Evolutionary conservation across 2,797 vertebrate species (phyloP), one percentile per base, ranked within the genome.

Genomic region (Gymnocypris eckloni): DNA sequence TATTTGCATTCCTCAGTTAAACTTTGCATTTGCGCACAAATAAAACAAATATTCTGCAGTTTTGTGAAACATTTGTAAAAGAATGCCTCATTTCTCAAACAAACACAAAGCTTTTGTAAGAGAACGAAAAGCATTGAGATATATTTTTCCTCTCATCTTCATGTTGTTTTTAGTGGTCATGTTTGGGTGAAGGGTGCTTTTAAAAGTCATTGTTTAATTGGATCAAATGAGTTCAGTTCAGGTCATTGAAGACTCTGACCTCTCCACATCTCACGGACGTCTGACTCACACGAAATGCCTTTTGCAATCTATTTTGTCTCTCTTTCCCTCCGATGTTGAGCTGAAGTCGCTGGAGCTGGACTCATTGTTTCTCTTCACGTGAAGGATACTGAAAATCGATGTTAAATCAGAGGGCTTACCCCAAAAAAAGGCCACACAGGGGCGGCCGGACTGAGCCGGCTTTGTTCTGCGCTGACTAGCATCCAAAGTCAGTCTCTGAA

Each of bases 391-490:
- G 12, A 50, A 61, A 83, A 50, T 80, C 52, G 25, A 70, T 96
- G 91, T 92, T 94, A 94, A 95, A 95, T 92, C 93, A 93, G 92
- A 93, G 91, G 93, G 94, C 91, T 80, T 75, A 89, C 91, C 92
- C 89, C 92, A 94, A 89, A 80, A 92, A 94, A 93, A 90, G 93
- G 28, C 90, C 90, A 90, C 88, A 92, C 93, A 91, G 90, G 86
- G 73, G 92, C 93, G 90, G 94, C 95, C 91, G 94, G 92, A 96
- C 95, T 96, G 93, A 96, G 95, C 94, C 91, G 89, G 93, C 95
- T 96, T 96, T 96, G 95, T 96, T 96, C 94, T 92, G 89, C 37
- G 56, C 93, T 96, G 95, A 96, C 94, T 94, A 90, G 92, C 91
- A 92, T 96, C 95, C 95, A 96, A 93, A 96, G 95, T 94, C 94